Percentiles rank a stretch among this genome's conserved stretches.
Evolutionary conservation across 2,113 vertebrate genomes (phyloP).

Genomic region (Alexandromys fortis): DNA sequence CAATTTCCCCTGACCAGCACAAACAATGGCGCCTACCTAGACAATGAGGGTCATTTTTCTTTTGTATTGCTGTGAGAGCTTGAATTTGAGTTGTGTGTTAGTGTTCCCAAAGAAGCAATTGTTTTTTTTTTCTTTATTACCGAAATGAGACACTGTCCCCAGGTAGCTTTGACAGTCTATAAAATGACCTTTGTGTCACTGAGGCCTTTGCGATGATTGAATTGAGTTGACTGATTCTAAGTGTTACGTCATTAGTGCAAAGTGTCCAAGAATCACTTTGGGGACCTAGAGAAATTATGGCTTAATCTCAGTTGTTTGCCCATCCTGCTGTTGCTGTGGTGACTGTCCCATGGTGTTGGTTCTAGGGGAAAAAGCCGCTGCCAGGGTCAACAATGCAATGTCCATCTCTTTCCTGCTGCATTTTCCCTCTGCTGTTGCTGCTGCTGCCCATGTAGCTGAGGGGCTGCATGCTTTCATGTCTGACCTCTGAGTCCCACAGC

Average conservation of each 20-base stretch:
- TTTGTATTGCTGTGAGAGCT: background rate
- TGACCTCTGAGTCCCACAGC: background rate
- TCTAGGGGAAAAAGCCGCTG: background rate
- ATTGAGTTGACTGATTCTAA: slow-evolving; percentile 35
- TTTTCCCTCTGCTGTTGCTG: too few relatives aligned
- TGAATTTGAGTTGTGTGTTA: slow-evolving; percentile 22
- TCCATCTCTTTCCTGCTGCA: background rate
- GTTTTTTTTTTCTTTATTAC: slow-evolving; percentile 36
- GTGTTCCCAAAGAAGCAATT: slow-evolving; percentile 30
- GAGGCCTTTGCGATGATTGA: slow-evolving; percentile 46
- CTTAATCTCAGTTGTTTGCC: background rate
- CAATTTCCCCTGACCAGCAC: background rate
- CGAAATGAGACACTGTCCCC: background rate
- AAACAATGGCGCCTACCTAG: background rate
- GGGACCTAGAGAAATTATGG: background rate
- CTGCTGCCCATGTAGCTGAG: too few relatives aligned
- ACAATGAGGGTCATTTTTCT: background rate
- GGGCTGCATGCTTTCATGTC: accelerated
- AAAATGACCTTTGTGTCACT: slow-evolving; percentile 56
- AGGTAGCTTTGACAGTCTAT: slow-evolving; percentile 23
- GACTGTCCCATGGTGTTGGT: background rate
- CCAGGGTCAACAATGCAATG: background rate
- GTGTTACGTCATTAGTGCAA: slow-evolving; percentile 44
- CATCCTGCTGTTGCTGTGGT: background rate
- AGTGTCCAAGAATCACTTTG: slow-evolving; percentile 26